phyloP scores from a whole-genome alignment of 1,140 invertebrate genomes.

The Asbolus verrucosus region DNA sequence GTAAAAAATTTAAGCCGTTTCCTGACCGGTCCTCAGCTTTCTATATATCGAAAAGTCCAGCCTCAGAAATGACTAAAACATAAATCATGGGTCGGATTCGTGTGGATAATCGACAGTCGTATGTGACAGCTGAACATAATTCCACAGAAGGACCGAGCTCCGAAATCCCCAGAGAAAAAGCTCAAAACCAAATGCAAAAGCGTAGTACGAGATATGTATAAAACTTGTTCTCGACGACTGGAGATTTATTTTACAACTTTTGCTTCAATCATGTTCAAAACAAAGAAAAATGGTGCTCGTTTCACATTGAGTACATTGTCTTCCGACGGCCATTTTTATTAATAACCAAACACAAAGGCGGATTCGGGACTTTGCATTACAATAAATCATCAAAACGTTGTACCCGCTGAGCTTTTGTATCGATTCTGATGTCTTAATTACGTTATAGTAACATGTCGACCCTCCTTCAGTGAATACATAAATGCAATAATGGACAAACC shows the following conservation, averaged over 20 bases:
- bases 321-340: slow-evolving; percentile 34
- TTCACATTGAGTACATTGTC: slow-evolving; percentile 24
- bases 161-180: slow-evolving; percentile 41
- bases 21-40: slow-evolving; percentile 46
- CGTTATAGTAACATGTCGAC: neutral
- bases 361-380: slow-evolving; percentile 8
- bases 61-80: slow-evolving; percentile 54
- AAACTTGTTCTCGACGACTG: slow-evolving; percentile 37
- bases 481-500: slow-evolving; percentile 13
- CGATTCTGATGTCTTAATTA: slow-evolving; percentile 25
- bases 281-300: slow-evolving; percentile 36
- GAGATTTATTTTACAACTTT: slow-evolving; percentile 46
- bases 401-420: slow-evolving; percentile 19
- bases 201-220: slow-evolving; percentile 39
- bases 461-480: neutral
- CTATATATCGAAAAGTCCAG: slow-evolving; percentile 51
- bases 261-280: slow-evolving; percentile 17
- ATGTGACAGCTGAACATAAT: slow-evolving; percentile 57
- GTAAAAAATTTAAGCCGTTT: slow-evolving; percentile 53
- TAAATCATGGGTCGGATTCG: slow-evolving; percentile 54
- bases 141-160: slow-evolving; percentile 41
- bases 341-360: slow-evolving; percentile 30
- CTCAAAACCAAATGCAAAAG: slow-evolving; percentile 45
- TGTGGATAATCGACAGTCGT: slow-evolving; percentile 53
- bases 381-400: slow-evolving; percentile 15